Evolutionary conservation across 23 tunicate species (phyloP), one percentile per base, ranked within the genome.

Genomic region (Phallusia fumigata): DNA sequence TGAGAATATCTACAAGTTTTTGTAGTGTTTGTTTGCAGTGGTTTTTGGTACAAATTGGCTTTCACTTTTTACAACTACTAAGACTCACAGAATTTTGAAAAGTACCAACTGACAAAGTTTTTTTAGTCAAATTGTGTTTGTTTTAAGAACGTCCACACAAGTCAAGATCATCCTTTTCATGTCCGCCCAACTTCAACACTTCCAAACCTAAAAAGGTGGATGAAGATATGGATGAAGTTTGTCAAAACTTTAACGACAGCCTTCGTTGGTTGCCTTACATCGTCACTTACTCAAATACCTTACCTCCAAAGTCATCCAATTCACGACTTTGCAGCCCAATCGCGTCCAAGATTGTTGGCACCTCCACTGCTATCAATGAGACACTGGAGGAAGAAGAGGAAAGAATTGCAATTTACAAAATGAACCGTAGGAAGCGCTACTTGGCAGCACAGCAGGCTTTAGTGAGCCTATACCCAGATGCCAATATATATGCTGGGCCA

Each of bases 381-480:
- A 84, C 83, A 26, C 69, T 32, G 19, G 94, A 89, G 26, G 97
- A 92, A 74, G 88, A 92, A 69, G 86, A 92, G 64, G 97, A 92
- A 51, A 36, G 97, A 76, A 84, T 92, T 16, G 97, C 91, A 18
- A 83, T 92, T 44, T 92, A 92, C 31, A 92, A 92, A 77, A 92
- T 92, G 97, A 92, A 92, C 88, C 53, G 97, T 8, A 74, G 97
- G 36, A 92, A 92, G 86, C 81, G 97, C 31, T 92, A 92, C 77
- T 58, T 92, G 19, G 97, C 97, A 10, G 97, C 97, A n/a, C 97
- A 87, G 75, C 96, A 91, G 75, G 82, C 91, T 22, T 76, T 87
- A 8, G 19, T 87, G 65, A 80, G 74, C 18, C 47, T 87, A 0
- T 82, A 87, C 64, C 91, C 91, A 33, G 91, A 87, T 65, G 33